Percentiles rank a stretch among this genome's conserved stretches.
Conservation (phyloP, 2,888 invertebrate genomes). For the Mactromeris polynyma region DNA sequence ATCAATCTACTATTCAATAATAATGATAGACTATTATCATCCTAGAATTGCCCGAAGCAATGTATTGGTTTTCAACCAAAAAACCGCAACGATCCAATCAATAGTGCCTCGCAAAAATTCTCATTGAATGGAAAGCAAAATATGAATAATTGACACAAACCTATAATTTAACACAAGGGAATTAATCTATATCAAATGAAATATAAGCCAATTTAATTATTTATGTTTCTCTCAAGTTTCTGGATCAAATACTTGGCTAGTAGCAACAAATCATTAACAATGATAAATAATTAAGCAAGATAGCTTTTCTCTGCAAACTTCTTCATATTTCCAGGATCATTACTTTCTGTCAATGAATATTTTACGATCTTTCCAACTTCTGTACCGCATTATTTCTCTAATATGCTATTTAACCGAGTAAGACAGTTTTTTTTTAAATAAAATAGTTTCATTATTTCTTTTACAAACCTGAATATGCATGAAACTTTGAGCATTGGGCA, state of each 20-base stretch:
- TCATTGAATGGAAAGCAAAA: background rate
- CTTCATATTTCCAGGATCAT: background rate
- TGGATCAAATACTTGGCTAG: background rate
- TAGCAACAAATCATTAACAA: background rate
- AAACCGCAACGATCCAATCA: background rate
- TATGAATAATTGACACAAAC: background rate
- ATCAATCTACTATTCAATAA: conserved; percentile 1
- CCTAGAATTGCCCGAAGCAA: background rate
- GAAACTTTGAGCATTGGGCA: no score
- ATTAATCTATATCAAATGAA: background rate
- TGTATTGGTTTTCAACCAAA: background rate
- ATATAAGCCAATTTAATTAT: background rate
- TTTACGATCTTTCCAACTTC: background rate
- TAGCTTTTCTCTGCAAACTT: background rate
- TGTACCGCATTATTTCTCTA: no score
- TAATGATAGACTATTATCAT: background rate
- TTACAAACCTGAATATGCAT: no score
- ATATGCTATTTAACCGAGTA: no score
- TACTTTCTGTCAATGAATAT: background rate
- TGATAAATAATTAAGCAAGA: background rate
- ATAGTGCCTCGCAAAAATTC: background rate
- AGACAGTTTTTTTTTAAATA: no score
- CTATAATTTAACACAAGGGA: background rate
- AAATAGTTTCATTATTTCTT: no score
- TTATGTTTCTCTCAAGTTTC: background rate